These are phyloP conservation scores for Rhodophaea formosa DNA, from an alignment of 2,888 invertebrate genomes.

Conservation along the genomic window DNA sequence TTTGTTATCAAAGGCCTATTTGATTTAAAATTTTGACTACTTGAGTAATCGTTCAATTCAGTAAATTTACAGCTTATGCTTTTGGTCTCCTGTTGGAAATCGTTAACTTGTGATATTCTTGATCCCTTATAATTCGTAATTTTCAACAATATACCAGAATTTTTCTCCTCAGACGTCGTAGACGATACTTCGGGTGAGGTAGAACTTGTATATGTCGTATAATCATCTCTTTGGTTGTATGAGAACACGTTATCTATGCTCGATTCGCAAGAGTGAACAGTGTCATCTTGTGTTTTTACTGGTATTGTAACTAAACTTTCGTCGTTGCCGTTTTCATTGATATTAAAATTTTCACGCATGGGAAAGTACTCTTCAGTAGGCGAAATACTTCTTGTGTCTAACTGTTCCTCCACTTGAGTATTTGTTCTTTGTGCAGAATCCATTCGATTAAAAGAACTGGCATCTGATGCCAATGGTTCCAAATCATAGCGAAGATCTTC, in stretches of 20 bases:
- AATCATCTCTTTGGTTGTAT: constrained; percentile 40
- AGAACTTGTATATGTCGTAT: constrained; percentile 40
- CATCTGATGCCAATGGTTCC: not conserved
- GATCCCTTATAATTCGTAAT: constrained; percentile 68
- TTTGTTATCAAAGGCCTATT: constrained; percentile 68
- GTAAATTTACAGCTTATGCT: constrained; percentile 61
- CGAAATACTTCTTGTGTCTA: not conserved
- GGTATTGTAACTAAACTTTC: constrained; percentile 17
- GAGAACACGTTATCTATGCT: constrained; percentile 48
- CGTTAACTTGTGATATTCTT: constrained; percentile 60
- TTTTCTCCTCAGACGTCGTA: constrained; percentile 71
- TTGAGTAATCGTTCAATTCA: constrained; percentile 55
- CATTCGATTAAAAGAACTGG: not conserved
- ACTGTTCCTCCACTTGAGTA: not conserved
- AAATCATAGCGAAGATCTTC: constrained; percentile 17
- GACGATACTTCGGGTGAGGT: constrained; percentile 75
- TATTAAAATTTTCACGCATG: not conserved
- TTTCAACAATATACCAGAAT: constrained; percentile 63
- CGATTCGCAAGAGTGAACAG: constrained; percentile 51
- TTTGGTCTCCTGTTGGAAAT: constrained; percentile 38
- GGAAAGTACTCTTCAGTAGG: not conserved
- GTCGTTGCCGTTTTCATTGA: constrained; percentile 25
- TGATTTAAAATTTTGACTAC: constrained; percentile 41
- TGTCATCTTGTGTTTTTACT: constrained; percentile 38
- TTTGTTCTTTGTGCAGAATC: not conserved